A percentile compares a stretch with the other conserved stretches of the same genome.
Conservation (phyloP, 2,797 vertebrate species). For the Pseudomugil gertrudae region DNA sequence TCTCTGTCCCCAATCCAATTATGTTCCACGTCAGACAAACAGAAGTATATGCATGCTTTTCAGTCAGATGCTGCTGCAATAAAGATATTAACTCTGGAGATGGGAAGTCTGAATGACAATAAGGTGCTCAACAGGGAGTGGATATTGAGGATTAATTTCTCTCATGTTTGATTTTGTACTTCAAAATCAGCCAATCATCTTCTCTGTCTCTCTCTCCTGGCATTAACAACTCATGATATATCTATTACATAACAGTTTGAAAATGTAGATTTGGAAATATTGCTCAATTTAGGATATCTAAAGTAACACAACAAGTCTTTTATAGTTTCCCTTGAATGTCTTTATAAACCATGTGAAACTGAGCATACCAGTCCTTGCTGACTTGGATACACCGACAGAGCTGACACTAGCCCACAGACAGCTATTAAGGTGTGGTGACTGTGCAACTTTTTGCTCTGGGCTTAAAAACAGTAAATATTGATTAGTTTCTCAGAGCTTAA, state of each 20-base stretch:
- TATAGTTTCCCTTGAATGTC: constrained; percentile 3
- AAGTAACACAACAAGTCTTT: constrained; percentile 7
- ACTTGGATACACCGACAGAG: constrained; percentile 46
- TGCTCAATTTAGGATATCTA: constrained; percentile 4
- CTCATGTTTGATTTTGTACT: constrained; percentile 73
- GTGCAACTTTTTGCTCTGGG: constrained; percentile 55
- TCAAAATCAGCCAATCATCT: constrained; percentile 54
- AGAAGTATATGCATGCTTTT: constrained; percentile 76
- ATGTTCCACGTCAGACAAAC: constrained; percentile 80
- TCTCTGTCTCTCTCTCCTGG: constrained; percentile 47
- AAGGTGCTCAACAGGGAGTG: constrained; percentile 81
- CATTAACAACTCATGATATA: constrained; percentile 56
- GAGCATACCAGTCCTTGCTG: constrained; percentile 44
- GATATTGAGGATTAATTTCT: constrained; percentile 83
- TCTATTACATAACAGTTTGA: constrained; percentile 40
- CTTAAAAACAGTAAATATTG: constrained; percentile 65
- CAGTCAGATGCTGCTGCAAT: constrained; percentile 74
- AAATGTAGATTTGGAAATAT: constrained; percentile 37
- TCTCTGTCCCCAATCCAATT: constrained; percentile 81
- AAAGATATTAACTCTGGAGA: constrained; percentile 83
- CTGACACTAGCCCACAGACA: constrained; percentile 51
- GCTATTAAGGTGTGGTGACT: constrained; percentile 63
- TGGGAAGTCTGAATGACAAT: constrained; percentile 81
- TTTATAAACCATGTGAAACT: constrained; percentile 46
- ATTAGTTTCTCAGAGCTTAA: constrained; percentile 47